These are phyloP conservation scores for Chlorops oryzae DNA, from an alignment of 1,140 invertebrate species.

Conservation along the genomic window DNA sequence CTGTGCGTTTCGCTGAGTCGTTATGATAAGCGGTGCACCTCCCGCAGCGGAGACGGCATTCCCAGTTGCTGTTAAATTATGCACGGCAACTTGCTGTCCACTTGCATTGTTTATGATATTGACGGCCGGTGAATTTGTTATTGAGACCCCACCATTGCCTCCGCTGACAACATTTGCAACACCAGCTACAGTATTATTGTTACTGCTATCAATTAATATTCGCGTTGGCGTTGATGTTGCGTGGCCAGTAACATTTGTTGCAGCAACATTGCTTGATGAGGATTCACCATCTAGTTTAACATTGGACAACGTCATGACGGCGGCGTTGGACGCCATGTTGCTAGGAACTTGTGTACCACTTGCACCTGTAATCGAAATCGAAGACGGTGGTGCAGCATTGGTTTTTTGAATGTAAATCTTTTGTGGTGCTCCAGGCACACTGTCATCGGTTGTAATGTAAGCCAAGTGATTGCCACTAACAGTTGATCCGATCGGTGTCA, in stretches of 20 bases:
- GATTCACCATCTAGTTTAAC: slow-evolving; percentile 34
- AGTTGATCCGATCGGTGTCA: slow-evolving; percentile 33
- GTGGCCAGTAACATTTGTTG: no score
- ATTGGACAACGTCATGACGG: slow-evolving; percentile 41
- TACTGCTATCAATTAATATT: slow-evolving; percentile 5
- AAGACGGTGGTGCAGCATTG: slow-evolving; percentile 6
- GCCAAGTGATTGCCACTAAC: slow-evolving; percentile 37
- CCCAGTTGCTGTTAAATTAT: slow-evolving; percentile 20
- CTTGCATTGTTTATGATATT: slow-evolving; percentile 41
- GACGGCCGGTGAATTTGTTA: slow-evolving; percentile 17
- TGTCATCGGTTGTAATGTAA: slow-evolving; percentile 35
- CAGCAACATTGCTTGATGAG: background rate
- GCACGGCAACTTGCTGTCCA: slow-evolving; percentile 41
- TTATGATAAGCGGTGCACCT: slow-evolving; percentile 6
- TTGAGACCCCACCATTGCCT: slow-evolving; percentile 8
- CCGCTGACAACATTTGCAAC: slow-evolving; percentile 12
- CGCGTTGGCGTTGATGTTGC: no score
- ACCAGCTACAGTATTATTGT: background rate
- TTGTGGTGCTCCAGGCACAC: slow-evolving; percentile 24
- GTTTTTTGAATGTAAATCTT: slow-evolving; percentile 21
- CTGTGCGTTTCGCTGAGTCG: slow-evolving; percentile 23
- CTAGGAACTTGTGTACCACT: slow-evolving; percentile 18
- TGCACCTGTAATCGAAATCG: background rate
- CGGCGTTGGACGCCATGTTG: slow-evolving; percentile 35
- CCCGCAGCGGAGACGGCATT: slow-evolving; percentile 18